A percentile compares a stretch with the other conserved stretches of the same genome.
Evolutionary conservation across 2,113 vertebrate species (phyloP).

Genomic region (Urocolius indicus): DNA sequence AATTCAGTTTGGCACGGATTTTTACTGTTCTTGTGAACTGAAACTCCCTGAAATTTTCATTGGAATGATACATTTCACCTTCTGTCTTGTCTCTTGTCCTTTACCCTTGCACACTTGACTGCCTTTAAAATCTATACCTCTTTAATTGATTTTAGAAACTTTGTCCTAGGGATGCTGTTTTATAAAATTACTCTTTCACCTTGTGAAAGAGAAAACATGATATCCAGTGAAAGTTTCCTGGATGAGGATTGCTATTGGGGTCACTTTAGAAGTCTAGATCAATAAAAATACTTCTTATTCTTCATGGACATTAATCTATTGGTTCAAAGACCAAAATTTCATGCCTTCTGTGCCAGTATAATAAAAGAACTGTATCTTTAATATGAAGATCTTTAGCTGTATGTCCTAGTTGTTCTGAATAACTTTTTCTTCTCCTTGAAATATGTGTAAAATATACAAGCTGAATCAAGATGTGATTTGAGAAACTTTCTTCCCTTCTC

Average conservation of each 20-base stretch:
- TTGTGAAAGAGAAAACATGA: neutral
- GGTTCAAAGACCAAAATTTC: neutral
- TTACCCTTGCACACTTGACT: constrained; percentile 16
- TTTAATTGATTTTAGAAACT: constrained; percentile 38
- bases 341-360: neutral
- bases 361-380: neutral
- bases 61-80: constrained; percentile 22
- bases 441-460: neutral
- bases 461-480: neutral
- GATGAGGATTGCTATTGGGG: neutral
- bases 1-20: neutral
- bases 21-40: neutral
- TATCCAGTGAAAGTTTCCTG: neutral
- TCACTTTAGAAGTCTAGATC: neutral
- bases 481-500: neutral
- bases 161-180: neutral
- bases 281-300: neutral
- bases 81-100: constrained; percentile 4
- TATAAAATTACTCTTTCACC: constrained; percentile 2
- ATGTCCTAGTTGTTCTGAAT: neutral
- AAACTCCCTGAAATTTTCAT: constrained; percentile 21
- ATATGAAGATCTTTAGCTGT: neutral
- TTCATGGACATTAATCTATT: neutral
- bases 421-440: neutral
- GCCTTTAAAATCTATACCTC: constrained; percentile 14